phyloP scores from a whole-genome alignment of 2,797 vertebrate genomes.

The Limosa lapponica region DNA sequence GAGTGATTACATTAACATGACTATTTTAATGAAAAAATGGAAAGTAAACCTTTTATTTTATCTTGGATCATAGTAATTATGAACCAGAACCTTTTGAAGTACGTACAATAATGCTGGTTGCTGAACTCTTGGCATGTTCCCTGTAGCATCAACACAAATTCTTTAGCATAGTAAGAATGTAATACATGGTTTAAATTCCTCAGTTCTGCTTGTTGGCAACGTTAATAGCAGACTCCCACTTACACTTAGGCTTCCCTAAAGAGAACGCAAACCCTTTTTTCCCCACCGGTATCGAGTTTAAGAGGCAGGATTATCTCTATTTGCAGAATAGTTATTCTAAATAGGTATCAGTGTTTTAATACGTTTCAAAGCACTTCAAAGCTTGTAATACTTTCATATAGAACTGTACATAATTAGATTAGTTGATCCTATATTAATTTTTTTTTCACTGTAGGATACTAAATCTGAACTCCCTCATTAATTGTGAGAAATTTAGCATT shows the following conservation, averaged over 20 bases:
- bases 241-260: conserved; percentile 21
- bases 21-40: conserved; percentile 63
- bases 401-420: conserved; percentile 88
- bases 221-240: conserved; percentile 15
- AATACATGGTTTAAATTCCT: neutral
- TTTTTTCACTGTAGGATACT: conserved; percentile 85
- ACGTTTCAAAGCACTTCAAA: conserved; percentile 79
- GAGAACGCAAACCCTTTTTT: conserved; percentile 26
- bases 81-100: conserved; percentile 49
- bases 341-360: conserved; percentile 78
- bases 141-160: conserved; percentile 31
- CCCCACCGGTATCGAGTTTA: conserved; percentile 42
- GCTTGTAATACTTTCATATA: conserved; percentile 80
- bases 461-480: conserved; percentile 86
- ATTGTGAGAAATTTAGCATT: conserved; percentile 87
- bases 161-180: conserved; percentile 3
- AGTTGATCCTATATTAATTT: conserved; percentile 86
- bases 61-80: conserved; percentile 43
- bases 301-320: conserved; percentile 72
- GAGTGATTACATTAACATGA: conserved; percentile 47
- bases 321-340: conserved; percentile 74
- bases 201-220: conserved; percentile 26
- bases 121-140: conserved; percentile 40
- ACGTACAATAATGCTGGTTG: neutral
- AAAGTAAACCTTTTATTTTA: conserved; percentile 55